Percentiles rank a stretch among this genome's conserved stretches.
Conservation (phyloP, 2,797 vertebrate genomes). For the Amniataba percoides region DNA sequence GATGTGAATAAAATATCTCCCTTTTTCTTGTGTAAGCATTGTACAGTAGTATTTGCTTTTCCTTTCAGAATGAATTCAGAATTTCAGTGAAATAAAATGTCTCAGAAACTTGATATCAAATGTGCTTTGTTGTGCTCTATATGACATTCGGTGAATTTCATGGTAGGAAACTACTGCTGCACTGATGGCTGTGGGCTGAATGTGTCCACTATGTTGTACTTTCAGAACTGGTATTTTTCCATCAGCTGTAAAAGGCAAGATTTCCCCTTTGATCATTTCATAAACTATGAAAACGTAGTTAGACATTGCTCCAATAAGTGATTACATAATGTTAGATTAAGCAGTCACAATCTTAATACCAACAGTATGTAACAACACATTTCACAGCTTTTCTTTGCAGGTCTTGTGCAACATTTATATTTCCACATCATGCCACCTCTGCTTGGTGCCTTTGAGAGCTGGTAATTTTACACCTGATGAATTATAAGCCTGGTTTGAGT, state of each 20-base stretch:
- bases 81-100: slow-evolving; percentile 60
- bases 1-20: background rate
- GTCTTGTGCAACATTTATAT: background rate
- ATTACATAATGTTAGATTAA: no score
- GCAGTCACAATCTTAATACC: no score
- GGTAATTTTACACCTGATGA: background rate
- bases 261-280: background rate
- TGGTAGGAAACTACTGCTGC: background rate
- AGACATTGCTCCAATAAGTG: no score
- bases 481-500: background rate
- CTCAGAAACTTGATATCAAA: background rate
- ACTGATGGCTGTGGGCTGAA: background rate
- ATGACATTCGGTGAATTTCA: background rate
- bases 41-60: slow-evolving; percentile 12
- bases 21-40: background rate
- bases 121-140: background rate
- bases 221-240: background rate
- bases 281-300: background rate
- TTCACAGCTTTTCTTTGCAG: background rate
- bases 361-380: no score
- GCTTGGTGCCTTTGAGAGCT: background rate
- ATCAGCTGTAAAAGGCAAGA: background rate
- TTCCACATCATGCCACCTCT: background rate
- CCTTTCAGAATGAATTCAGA: slow-evolving; percentile 23
- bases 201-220: background rate